Base-by-base conservation (phyloP, 2,113 vertebrate genomes). In the Orthonyx spaldingii region DNA sequence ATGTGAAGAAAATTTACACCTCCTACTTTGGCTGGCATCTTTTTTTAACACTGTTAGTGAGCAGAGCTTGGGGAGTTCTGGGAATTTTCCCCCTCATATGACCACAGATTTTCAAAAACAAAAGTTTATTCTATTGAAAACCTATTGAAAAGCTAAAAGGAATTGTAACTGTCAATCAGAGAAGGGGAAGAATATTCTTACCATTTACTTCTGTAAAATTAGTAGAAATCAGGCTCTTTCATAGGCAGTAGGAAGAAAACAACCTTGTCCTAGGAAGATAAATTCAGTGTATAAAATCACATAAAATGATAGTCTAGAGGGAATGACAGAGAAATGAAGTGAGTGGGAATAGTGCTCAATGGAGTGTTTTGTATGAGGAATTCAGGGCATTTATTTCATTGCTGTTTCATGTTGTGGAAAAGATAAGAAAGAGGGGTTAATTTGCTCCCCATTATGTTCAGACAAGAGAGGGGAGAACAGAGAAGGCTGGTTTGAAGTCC, bases 1-100 rank as follows among this genome's bases (percentile, higher is more conserved):
- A 89, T 17, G 1, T 89, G 78, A 86, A 89, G 91, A 96, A 95
- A 89, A 94, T 89, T 93, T 95, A 95, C 96, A 96, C 93, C 91
- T 95, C 94, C 94, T 89, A 95, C 94, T 94, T 95, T 61, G 96
- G 74, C 94, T 97, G 78, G 87, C 95, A 69, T 94, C 87, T 96
- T 96, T 96, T 95, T 96, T 95, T 96, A 96, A 85, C 69, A 30
- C 49, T 11, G 37, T 86, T 86, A 82, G 87, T 91, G 94, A 95
- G 74, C 81, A 63, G 65, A 92, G 16, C 57, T 92, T 84, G 44
- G 53, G 90, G 85, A 94, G 46, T 94, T 96, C 70, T 95, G 92
- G 75, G 82, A 96, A 77, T 93, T 95, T 94, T 90, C 52, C 52
- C 56, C 46, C 75, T 70, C 71, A 86, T 95, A 63, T 92, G 95